Evolutionary conservation across 1,140 invertebrate genomes (phyloP), one percentile per base, ranked within the genome.

Genomic region (Pinna nobilis): DNA sequence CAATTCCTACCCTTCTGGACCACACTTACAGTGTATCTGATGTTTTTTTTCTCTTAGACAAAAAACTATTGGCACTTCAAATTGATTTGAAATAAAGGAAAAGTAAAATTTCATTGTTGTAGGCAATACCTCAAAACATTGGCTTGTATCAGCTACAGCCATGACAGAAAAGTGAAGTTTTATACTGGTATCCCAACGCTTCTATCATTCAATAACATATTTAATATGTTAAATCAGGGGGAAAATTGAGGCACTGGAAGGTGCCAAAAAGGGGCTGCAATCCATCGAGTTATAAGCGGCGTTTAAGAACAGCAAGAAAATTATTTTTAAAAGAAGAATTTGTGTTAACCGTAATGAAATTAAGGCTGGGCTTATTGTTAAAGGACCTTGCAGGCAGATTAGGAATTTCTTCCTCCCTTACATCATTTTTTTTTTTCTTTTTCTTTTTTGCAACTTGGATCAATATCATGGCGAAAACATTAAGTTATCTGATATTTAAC

Each of bases 281-380:
- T 41, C 35, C 37, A 23, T 33, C 63, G 23, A 35, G 44, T 30
- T 30, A 33, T 25, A 70, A 70, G 13, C 20, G n/a, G 15, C 23
- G 0, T 61, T 28, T 11, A 23, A 50, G 66, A 28, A 49, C 30
- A 18, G 20, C 32, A 55, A 44, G 53, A 44, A 68, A 20, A 41
- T 11, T 59, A 28, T 49, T 25, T 47, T 30, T 63, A 25, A 72
- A 72, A 44, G 61, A 72, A 37, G 61, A 72, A 65, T 44, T 72
- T 59, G 18, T 66, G 7, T 32, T 72, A 33, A 33, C 25, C 18
- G 15, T 64, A 1, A 57, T 65, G 70, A 72, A 72, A 66, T 33
- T 71, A 18, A 64, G 69, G 39, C 23, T 71, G 15, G 69, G 60
- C 9, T 25, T 53, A 20, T 20, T 71, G 13, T 51, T 63, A 64